Base-by-base conservation (phyloP, 2,113 vertebrate genomes). In the Solea senegalensis region DNA sequence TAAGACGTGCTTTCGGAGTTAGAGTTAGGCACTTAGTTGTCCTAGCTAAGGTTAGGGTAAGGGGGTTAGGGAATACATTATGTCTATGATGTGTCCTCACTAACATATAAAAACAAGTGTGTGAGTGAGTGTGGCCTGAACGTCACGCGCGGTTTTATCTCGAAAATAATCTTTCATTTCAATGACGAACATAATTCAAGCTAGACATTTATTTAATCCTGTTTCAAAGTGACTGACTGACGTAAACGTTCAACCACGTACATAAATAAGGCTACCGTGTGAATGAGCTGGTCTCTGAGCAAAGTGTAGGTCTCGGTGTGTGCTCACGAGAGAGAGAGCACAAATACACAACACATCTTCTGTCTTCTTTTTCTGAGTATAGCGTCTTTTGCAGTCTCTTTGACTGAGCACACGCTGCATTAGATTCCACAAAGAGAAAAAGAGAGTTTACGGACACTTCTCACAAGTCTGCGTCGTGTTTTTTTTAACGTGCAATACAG, bases 281-380 rank as follows among this genome's bases (percentile, higher is more conserved):
- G 88, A 91, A 92, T 76, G 93, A 93, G 93, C 92, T 88, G 92
- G 93, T 87, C 92, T 94, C 92, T 82, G 90, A 84, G 78, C 82
- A 69, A 72, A 71, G 16, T 34, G 55, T 60, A 50, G 51, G 59
- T 58, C 27, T 53, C 12, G 44, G 27, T 45, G 44, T 70, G 57
- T 49, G 71, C 10, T 63, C 12, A 16, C 62, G n/a, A 78, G 55
- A 72, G 70, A 61, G 59, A 11, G 48, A 65, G 65, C 39, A 59
- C 43, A 55, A 75, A 67, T 65, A 69, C 39, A 53, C 50, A 61
- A 72, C 53, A 65, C 77, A 83, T 65, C 64, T 88, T 48, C 78
- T 72, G 78, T 90, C 70, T 78, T 72, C 72, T 80, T 74, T 69
- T 81, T 75, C 34, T 54, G 69, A 78, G 66, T 82, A 41, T 75